These are phyloP conservation scores for Temnopleurus reevesii DNA, from an alignment of 53 echinoderm and acorn worm genomes.

Conservation along the genomic window DNA sequence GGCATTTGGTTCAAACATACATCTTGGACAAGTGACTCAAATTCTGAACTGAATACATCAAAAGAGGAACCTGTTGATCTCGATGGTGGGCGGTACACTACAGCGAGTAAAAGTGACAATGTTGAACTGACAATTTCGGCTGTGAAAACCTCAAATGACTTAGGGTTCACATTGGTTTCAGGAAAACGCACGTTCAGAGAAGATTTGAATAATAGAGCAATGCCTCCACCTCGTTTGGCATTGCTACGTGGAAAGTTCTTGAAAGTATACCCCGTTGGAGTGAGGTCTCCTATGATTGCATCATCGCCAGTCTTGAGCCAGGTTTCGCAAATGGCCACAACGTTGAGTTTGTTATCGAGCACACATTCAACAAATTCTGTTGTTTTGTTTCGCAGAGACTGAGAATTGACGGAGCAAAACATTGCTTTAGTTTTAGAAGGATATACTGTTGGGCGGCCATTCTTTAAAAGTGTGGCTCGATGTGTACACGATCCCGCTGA, in stretches of 20 bases:
- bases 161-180: neutral
- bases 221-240: neutral
- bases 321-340: neutral
- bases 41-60: neutral
- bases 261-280: slow-evolving; percentile 17
- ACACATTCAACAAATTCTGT: too few species aligned
- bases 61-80: neutral
- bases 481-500: too few species aligned
- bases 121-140: too few species aligned
- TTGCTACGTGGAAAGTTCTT: neutral
- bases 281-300: neutral
- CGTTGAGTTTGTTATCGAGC: too few species aligned
- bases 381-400: too few species aligned
- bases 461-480: too few species aligned
- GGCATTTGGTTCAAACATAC: neutral
- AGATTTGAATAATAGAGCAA: slow-evolving; percentile 12
- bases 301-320: neutral
- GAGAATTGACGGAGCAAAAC: too few species aligned
- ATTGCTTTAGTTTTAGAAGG: too few species aligned
- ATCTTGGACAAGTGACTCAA: neutral
- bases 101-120: too few species aligned
- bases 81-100: neutral
- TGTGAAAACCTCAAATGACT: too few species aligned
- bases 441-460: too few species aligned
- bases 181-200: neutral